These are phyloP conservation scores for Parasteatoda tepidariorum DNA, from an alignment of 1,140 invertebrate species.

Conservation along the genomic window DNA sequence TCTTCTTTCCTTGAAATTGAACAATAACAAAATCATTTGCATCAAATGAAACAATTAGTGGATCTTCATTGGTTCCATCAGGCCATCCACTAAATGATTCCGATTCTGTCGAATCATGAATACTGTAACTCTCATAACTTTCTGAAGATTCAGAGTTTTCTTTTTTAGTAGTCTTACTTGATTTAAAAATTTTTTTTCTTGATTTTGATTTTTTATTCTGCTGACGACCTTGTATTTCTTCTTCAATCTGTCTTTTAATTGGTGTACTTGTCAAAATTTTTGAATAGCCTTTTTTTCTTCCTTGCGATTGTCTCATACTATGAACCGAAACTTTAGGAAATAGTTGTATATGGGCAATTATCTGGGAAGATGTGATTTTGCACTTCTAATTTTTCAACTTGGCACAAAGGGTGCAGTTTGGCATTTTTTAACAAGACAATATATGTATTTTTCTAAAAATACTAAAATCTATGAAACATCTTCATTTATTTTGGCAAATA, in stretches of 20 bases:
- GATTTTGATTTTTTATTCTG: background rate
- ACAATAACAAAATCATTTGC: conserved; percentile 13
- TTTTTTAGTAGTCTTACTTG: background rate
- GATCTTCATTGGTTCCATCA: background rate
- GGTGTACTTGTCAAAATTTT: background rate
- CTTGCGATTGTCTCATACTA: background rate
- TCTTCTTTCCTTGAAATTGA: too few relatives aligned
- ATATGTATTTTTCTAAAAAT: conserved; percentile 10
- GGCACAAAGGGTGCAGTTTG: background rate
- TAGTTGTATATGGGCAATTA: background rate
- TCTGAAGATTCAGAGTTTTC: background rate
- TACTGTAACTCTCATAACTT: background rate
- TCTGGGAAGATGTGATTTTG: background rate
- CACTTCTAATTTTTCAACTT: background rate
- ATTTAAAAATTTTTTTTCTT: background rate
- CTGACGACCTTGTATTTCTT: background rate
- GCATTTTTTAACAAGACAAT: background rate
- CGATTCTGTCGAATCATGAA: background rate
- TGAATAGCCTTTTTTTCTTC: background rate
- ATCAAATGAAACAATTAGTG: background rate
- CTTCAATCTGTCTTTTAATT: background rate
- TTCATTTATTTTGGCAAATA: too few relatives aligned
- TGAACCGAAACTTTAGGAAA: background rate
- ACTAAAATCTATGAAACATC: too few relatives aligned
- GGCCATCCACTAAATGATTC: background rate